Base-by-base conservation (phyloP, 1,140 invertebrate species). In the Acromyrmex echinatior region DNA sequence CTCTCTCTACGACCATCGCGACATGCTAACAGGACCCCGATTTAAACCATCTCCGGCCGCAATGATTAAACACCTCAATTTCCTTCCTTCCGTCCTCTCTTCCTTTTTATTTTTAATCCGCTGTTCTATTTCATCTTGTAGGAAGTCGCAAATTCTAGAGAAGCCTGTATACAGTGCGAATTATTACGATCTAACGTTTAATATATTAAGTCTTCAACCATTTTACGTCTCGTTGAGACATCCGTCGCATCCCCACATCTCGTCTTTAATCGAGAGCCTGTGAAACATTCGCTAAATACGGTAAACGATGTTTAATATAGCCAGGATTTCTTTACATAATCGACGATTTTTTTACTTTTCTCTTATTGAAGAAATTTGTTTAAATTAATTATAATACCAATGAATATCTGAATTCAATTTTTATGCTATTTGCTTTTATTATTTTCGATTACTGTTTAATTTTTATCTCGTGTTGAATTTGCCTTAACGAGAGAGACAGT, bases 401-500 rank as follows among this genome's bases (percentile, higher is more conserved):
- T n/a, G 66, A 51, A 39, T 73, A 39, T 76, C 70, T 71, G 73
- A 73, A 86, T 86, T 88, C 18, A 25, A 51, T 51, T 73, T 73
- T 62, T 4, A 1, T 39, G n/a, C 28, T 58, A 0, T 16, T 21
- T 1, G 9, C 58, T 0, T 56, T 0, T 14, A 51, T 39, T 9
- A 25, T 1, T 73, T 63, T n/a, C n/a, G 12, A 71, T 71, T 10
- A 12, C 28, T 1, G 28, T 31, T 12, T 9, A 25, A 49, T 80
- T 58, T 45, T 70, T 51, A 53, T 60, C 28, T 60, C 18, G 12
- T 7, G 31, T 25, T 28, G 10, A 51, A 9, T 3, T 53, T 39
- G 39, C 31, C 12, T 85, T 51, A 31, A 28, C 28, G n/a, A 60
- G 39, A 9, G 5, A 58, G 12, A 62, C 5, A 39, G 49, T 66